Percentiles rank a stretch among this genome's conserved stretches.
These are phyloP conservation scores for Thamnophis sirtalis DNA, from an alignment of 2,113 vertebrate genomes.

Conservation along the genomic window DNA sequence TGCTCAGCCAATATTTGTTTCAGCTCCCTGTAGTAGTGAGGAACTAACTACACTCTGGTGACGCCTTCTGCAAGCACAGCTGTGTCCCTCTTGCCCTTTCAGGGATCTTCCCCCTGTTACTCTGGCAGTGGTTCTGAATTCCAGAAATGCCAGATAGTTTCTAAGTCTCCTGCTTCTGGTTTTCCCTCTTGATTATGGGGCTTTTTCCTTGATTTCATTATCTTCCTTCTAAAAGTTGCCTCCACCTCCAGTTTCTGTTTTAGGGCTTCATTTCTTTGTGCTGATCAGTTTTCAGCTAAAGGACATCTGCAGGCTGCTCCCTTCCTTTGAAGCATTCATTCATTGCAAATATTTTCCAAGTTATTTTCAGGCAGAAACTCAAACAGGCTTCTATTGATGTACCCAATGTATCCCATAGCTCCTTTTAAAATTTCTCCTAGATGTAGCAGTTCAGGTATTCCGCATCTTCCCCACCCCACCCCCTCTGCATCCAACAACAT, in stretches of 20 bases:
- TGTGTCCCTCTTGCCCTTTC: neutral
- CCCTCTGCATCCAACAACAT: conserved; percentile 39
- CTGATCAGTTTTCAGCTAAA: neutral
- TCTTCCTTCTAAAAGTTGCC: neutral
- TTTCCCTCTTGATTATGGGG: neutral
- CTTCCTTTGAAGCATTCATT: neutral
- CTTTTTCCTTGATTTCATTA: neutral
- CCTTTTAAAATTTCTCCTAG: neutral
- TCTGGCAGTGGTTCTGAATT: neutral
- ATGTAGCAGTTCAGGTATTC: neutral
- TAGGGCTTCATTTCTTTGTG: neutral
- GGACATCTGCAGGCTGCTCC: neutral
- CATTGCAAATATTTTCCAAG: neutral
- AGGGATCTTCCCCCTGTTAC: neutral
- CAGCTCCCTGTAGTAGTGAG: neutral
- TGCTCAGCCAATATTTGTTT: neutral
- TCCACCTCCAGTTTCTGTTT: neutral
- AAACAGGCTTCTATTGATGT: neutral
- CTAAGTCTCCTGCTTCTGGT: neutral
- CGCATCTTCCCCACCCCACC: conserved; percentile 7
- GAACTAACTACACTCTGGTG: neutral
- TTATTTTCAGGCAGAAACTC: neutral
- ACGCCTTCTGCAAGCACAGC: neutral
- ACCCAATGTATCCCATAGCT: neutral
- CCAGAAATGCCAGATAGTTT: neutral